Evolutionary conservation across 2,888 invertebrate species (phyloP).

Genomic region (Sarcophaga carnaria): DNA sequence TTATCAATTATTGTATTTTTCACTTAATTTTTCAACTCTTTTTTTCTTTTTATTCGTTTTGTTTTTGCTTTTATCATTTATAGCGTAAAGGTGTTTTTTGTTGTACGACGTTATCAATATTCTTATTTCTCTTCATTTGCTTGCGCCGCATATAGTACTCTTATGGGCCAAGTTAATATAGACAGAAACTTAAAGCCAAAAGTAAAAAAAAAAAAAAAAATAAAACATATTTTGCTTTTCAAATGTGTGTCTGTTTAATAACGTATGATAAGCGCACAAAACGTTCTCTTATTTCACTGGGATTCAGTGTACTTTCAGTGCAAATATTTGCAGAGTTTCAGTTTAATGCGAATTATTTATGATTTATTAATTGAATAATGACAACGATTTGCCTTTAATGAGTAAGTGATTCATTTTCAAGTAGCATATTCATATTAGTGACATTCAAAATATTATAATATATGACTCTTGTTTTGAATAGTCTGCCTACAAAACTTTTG

Average conservation of each 20-base stretch:
- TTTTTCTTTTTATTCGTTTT: not conserved
- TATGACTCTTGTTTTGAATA: not conserved
- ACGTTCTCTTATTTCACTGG: conserved; percentile 28
- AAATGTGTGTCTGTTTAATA: not conserved
- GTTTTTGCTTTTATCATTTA: conserved; percentile 16
- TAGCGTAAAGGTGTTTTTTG: conserved; percentile 48
- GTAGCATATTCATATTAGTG: no score
- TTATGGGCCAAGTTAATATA: conserved; percentile 44
- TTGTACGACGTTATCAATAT: conserved; percentile 38
- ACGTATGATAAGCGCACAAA: not conserved
- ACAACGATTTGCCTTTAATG: not conserved
- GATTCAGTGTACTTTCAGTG: not conserved
- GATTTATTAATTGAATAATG: conserved; percentile 6
- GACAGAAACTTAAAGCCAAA: not conserved
- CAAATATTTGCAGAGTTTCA: conserved; percentile 1
- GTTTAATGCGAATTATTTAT: conserved; percentile 19
- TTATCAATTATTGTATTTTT: conserved; percentile 54
- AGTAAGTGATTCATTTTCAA: no score
- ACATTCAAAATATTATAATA: no score
- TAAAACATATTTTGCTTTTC: not conserved
- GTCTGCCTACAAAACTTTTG: not conserved
- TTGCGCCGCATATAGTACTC: conserved; percentile 8
- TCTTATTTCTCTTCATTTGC: conserved; percentile 32
- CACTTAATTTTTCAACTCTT: not conserved
- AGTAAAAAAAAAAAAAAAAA: not conserved